Evolutionary conservation across 2,888 invertebrate genomes (phyloP).

Genomic region (Odontothrips loti): DNA sequence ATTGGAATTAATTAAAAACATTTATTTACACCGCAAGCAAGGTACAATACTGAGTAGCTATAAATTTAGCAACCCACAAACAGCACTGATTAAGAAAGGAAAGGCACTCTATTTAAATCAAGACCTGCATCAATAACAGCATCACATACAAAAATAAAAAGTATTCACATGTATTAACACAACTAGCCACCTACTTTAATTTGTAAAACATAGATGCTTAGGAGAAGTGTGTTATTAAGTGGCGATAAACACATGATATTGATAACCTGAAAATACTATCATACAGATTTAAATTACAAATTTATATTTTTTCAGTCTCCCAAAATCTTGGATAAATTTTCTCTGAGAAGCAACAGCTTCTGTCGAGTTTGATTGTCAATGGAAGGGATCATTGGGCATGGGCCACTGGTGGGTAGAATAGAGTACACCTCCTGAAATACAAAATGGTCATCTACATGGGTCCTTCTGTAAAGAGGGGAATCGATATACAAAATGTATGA

Average conservation of each 20-base stretch:
- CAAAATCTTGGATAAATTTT: neutral
- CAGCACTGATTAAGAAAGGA: neutral
- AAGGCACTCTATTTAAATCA: neutral
- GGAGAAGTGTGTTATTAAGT: too few species aligned
- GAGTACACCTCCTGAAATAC: constrained; percentile 3
- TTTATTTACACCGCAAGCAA: neutral
- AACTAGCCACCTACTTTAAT: too few species aligned
- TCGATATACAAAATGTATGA: neutral
- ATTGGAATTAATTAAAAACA: neutral
- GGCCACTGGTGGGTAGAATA: neutral
- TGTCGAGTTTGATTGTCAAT: neutral
- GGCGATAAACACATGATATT: too few species aligned
- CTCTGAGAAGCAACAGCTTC: neutral
- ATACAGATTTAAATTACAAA: neutral
- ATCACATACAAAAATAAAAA: too few species aligned
- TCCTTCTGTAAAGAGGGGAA: neutral
- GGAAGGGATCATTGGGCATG: neutral
- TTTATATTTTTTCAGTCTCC: neutral
- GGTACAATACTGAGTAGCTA: neutral
- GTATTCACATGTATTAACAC: too few species aligned
- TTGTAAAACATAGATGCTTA: too few species aligned
- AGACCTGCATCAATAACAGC: too few species aligned
- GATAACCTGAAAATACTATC: too few species aligned
- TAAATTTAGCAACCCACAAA: neutral
- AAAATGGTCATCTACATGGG: neutral